A percentile compares a stretch with the other conserved stretches of the same genome.
Evolutionary conservation across 2,797 vertebrate genomes (phyloP).

Genomic region (Australoheros facetus): DNA sequence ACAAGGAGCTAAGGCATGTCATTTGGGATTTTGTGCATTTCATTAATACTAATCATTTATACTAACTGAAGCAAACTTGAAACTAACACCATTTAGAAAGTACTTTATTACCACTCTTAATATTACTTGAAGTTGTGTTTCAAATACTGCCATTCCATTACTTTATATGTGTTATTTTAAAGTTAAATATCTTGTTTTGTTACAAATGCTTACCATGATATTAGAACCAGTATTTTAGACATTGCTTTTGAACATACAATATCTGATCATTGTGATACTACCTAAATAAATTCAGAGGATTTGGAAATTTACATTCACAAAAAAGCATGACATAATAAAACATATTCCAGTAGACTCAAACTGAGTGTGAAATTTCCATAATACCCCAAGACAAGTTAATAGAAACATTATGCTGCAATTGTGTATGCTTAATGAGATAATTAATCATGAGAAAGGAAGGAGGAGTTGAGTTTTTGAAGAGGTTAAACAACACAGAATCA

Average conservation of each 20-base stretch:
- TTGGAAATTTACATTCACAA: not conserved
- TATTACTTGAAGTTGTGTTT: not conserved
- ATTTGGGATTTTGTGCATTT: not conserved
- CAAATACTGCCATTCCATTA: not conserved
- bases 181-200: not conserved
- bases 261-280: not conserved
- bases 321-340: not conserved
- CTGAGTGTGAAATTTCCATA: not conserved
- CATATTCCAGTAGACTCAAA: not conserved
- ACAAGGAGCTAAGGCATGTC: not conserved
- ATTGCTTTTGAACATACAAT: not conserved
- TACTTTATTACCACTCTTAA: not conserved
- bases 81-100: not conserved
- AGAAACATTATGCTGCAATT: constrained; percentile 32
- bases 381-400: constrained; percentile 22
- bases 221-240: not conserved
- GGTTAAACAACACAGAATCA: constrained; percentile 2
- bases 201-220: not conserved
- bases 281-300: not conserved
- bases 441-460: constrained; percentile 32
- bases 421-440: constrained; percentile 44
- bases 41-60: not conserved
- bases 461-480: not conserved
- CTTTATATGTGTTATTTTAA: not conserved
- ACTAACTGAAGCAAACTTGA: not conserved